These are phyloP conservation scores for Leptinotarsa defecta DNA, from an alignment of 1,140 invertebrate genomes.

Conservation along the genomic window DNA sequence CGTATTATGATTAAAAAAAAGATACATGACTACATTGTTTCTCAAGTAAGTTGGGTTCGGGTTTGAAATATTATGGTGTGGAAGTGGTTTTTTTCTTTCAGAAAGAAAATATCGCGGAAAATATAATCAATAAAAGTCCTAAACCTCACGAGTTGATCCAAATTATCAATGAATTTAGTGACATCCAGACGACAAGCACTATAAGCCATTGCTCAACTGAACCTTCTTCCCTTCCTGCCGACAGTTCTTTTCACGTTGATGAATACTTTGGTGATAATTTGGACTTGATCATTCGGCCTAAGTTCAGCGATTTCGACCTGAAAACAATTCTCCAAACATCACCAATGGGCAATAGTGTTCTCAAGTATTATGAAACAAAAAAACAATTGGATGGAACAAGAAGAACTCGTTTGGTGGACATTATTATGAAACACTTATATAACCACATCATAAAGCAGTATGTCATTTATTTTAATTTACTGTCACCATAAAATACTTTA, in stretches of 20 bases:
- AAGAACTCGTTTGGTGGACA: slow-evolving; percentile 12
- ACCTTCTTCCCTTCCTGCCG: slow-evolving; percentile 1
- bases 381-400: slow-evolving; percentile 10
- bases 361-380: slow-evolving; percentile 21
- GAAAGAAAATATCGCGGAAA: neutral
- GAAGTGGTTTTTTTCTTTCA: slow-evolving; percentile 7
- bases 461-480: slow-evolving; percentile 1
- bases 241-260: neutral
- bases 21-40: slow-evolving; percentile 8
- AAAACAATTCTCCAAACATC: slow-evolving; percentile 19
- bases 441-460: slow-evolving; percentile 22
- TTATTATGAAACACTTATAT: slow-evolving; percentile 24
- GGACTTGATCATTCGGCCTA: neutral
- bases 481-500: neutral
- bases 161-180: slow-evolving; percentile 13
- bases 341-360: slow-evolving; percentile 21
- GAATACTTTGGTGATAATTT: slow-evolving; percentile 7
- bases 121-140: neutral
- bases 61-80: slow-evolving; percentile 7
- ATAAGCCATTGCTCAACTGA: slow-evolving; percentile 13
- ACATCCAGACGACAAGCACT: slow-evolving; percentile 12
- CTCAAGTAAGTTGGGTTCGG: slow-evolving; percentile 12
- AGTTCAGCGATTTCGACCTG: slow-evolving; percentile 28
- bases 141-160: slow-evolving; percentile 5
- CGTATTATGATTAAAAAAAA: slow-evolving; percentile 7